Percentiles rank a stretch among this genome's conserved stretches.
These are phyloP conservation scores for Lypha dubia DNA, from an alignment of 2,888 invertebrate species.

Conservation along the genomic window DNA sequence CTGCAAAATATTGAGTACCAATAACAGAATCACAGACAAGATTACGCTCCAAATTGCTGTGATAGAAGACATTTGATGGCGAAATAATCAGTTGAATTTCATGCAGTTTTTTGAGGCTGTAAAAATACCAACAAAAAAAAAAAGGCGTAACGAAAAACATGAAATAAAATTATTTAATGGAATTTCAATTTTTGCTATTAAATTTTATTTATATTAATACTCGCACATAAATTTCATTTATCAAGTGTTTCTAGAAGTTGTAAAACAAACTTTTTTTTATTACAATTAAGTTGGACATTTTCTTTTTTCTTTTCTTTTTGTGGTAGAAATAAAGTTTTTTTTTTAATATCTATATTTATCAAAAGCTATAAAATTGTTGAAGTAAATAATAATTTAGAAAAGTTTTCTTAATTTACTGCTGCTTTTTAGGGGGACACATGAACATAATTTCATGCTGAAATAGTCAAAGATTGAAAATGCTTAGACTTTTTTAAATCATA, in stretches of 20 bases:
- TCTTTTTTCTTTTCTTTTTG: too few relatives aligned
- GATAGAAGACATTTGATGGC: constrained; percentile 85
- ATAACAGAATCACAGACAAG: constrained; percentile 80
- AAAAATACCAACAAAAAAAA: constrained; percentile 45
- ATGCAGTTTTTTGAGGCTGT: constrained; percentile 83
- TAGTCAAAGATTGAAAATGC: not conserved
- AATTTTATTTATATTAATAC: constrained; percentile 1
- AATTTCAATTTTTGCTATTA: constrained; percentile 5
- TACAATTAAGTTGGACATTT: not conserved
- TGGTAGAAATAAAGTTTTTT: not conserved
- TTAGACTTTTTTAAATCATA: not conserved
- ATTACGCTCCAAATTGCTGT: constrained; percentile 86
- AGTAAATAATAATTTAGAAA: constrained; percentile 12
- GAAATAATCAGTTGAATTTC: constrained; percentile 82
- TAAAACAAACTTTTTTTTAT: constrained; percentile 27
- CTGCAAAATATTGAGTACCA: constrained; percentile 81
- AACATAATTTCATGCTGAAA: not conserved
- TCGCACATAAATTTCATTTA: not conserved
- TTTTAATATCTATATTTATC: constrained; percentile 6
- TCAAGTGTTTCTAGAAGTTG: not conserved
- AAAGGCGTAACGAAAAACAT: not conserved
- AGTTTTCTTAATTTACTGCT: not conserved
- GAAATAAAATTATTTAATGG: constrained; percentile 14
- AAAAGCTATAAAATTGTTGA: constrained; percentile 23
- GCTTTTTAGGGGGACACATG: not conserved